Evolutionary conservation across 37 sponge, comb jelly and placozoan species (phyloP).

Genomic region (Spongilla lacustris): DNA sequence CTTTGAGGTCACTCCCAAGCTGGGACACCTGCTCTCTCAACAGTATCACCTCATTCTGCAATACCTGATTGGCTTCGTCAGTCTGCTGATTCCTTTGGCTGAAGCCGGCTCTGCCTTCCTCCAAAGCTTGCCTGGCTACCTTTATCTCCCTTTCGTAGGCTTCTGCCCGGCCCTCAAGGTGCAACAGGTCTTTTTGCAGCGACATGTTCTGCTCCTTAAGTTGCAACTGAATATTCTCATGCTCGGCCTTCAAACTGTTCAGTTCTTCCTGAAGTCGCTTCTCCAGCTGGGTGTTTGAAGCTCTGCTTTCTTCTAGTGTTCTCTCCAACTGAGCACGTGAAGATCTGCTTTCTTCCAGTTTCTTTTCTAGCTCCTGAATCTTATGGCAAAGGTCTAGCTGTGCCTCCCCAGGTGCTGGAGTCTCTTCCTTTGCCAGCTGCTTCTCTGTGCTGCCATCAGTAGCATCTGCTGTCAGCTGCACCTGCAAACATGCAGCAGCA

Average conservation of each 20-base stretch:
- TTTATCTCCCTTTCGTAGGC: not conserved
- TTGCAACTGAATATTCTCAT: constrained; percentile 36
- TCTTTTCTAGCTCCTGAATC: not conserved
- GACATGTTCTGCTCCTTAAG: constrained; percentile 28
- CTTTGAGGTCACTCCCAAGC: no score
- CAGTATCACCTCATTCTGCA: no score
- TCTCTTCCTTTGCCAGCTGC: no score
- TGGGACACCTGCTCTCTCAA: no score
- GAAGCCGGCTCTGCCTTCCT: constrained; percentile 5
- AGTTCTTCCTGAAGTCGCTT: constrained; percentile 21
- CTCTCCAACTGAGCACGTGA: constrained; percentile 1
- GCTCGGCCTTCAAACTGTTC: constrained; percentile 8
- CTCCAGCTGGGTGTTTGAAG: not conserved
- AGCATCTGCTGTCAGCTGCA: not conserved
- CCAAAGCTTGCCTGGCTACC: not conserved
- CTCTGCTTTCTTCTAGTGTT: not conserved
- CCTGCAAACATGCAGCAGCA: no score
- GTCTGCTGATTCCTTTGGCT: not conserved
- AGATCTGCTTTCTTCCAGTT: not conserved
- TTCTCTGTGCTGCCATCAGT: no score
- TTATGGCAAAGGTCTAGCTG: no score
- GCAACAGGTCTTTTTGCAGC: constrained; percentile 17
- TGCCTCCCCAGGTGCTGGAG: no score
- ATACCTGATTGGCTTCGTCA: not conserved
- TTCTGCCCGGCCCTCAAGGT: not conserved